phyloP scores from a whole-genome alignment of 2,113 vertebrate species.

The Phalacrocorax aristotelis region DNA sequence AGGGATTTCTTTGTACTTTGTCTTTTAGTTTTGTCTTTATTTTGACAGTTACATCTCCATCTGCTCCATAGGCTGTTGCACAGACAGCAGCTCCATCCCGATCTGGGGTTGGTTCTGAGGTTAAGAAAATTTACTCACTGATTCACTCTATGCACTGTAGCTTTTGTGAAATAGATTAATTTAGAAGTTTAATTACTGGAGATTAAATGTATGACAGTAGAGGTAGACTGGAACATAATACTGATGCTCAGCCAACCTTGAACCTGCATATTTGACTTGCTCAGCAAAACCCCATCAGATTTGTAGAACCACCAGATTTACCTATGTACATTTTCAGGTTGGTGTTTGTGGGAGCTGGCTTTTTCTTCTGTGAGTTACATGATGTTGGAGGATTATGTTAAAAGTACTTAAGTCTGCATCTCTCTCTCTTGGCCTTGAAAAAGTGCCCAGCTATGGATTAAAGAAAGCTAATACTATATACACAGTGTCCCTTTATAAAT shows the following conservation, averaged over 20 bases:
- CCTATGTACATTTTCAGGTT: neutral
- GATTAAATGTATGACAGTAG: slow-evolving; percentile 56
- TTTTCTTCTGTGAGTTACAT: neutral
- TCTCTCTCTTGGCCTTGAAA: neutral
- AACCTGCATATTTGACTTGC: neutral
- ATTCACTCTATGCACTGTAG: slow-evolving; percentile 20
- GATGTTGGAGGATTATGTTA: neutral
- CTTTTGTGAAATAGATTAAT: slow-evolving; percentile 42
- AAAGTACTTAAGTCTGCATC: neutral
- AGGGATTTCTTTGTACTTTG: neutral
- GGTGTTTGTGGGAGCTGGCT: neutral
- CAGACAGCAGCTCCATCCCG: neutral
- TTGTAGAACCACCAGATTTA: neutral
- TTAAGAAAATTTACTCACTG: slow-evolving; percentile 27
- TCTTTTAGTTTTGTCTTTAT: neutral
- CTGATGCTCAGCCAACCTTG: slow-evolving; percentile 46
- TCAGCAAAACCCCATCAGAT: slow-evolving; percentile 39
- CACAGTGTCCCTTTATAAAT: neutral
- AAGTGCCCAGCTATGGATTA: neutral
- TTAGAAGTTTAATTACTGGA: slow-evolving; percentile 64
- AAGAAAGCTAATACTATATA: neutral
- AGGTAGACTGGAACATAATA: slow-evolving; percentile 37
- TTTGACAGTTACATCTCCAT: slow-evolving; percentile 22
- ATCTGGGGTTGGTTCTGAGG: neutral
- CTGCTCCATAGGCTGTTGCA: neutral